Evolutionary conservation across 2,797 vertebrate genomes (phyloP).

Genomic region (Fistularia commersonii): DNA sequence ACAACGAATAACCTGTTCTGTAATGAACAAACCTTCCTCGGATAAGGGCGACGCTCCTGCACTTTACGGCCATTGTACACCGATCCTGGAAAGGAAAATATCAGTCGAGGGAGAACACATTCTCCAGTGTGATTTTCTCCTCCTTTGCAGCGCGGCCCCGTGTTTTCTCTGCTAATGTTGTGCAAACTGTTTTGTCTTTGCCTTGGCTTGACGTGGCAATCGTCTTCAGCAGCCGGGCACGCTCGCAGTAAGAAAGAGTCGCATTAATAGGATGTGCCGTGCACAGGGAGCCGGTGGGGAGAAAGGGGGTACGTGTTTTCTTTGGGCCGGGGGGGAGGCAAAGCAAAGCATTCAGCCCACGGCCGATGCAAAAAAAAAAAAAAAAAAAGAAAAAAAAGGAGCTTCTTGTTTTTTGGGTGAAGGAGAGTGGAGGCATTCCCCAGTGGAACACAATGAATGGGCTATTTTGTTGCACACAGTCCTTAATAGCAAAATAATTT

Average conservation of each 20-base stretch:
- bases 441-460: conserved; percentile 93
- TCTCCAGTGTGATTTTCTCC: conserved; percentile 75
- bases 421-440: conserved; percentile 88
- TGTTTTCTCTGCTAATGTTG: conserved; percentile 86
- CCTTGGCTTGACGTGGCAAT: conserved; percentile 85
- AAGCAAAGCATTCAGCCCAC: conserved; percentile 97
- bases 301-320: conserved; percentile 93
- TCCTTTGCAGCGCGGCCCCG: conserved; percentile 51
- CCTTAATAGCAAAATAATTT: conserved; percentile 83
- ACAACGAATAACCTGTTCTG: conserved; percentile 64
- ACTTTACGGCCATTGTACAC: conserved; percentile 62
- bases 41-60: conserved; percentile 29
- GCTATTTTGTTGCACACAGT: conserved; percentile 82
- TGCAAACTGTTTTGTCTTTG: conserved; percentile 99
- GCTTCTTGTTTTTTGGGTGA: conserved; percentile 91
- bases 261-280: conserved; percentile 93
- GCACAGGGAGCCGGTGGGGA: conserved; percentile 85
- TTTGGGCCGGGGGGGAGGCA: conserved; percentile 93
- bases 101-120: conserved; percentile 72
- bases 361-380: conserved; percentile 67
- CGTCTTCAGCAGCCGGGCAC: conserved; percentile 81
- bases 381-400: conserved; percentile 68
- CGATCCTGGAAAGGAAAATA: conserved; percentile 54
- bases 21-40: conserved; percentile 31
- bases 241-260: conserved; percentile 69